Base-by-base conservation (phyloP, 2,113 vertebrate species). In the Chaenocephalus aceratus region DNA sequence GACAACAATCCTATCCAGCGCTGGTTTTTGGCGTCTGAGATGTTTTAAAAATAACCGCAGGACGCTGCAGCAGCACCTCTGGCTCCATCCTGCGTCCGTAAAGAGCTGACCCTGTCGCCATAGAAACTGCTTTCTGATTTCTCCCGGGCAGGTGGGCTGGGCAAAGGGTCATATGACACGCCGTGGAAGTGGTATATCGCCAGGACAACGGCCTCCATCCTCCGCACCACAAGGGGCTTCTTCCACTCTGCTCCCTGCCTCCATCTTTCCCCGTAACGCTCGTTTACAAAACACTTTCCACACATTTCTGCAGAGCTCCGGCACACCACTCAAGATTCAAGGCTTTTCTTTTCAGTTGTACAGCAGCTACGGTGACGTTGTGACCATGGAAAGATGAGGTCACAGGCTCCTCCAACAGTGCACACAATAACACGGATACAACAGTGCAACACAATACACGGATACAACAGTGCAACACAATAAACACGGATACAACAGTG, bases 131-230 rank as follows among this genome's bases (percentile, higher is more conserved):
- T 73, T 83, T 26, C 91, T 83, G 84, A 92, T 94, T 94, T 92
- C 94, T 95, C 93, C 79, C 85, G 82, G 93, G 94, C 95, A 95
- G 95, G 95, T 95, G 95, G 91, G 92, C 87, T 74, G 94, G 94
- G 93, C 93, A 94, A 91, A 84, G 79, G 94, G 94, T 95, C 94
- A 94, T 88, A 91, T 96, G 95, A 95, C 92, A 92, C 80, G 58
- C 84, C 85, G 75, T 65, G 83, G 87, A 93, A 93, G 89, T 90
- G 86, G 71, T 82, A 36, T 36, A 95, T 94, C 83, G 75, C 91
- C 87, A 92, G 90, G 91, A 94, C 92, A 93, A 93, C 93, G 53
- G 86, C 80, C 89, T 87, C 81, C 83, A 86, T 89, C 89, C 82
- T 26, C 82, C 57, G 73, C 84, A 82, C 92, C 87, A 89, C 90